A percentile compares a stretch with the other conserved stretches of the same genome.
phyloP scores from a whole-genome alignment of 1,140 invertebrate species.

The Bombus haemorrhoidalis region DNA sequence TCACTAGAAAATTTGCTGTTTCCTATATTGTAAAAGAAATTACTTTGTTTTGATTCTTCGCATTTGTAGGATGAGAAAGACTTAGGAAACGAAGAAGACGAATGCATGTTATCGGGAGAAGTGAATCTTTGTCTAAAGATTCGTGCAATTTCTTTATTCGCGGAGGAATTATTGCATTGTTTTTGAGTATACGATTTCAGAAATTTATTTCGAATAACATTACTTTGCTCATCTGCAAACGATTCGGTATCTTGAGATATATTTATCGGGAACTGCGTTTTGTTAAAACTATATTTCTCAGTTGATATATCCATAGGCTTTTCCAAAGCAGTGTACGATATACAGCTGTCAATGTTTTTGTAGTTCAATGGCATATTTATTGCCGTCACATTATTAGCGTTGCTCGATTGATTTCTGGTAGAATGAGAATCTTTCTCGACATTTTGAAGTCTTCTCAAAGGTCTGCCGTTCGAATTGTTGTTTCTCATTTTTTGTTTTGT shows the following conservation, averaged over 20 bases:
- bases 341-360: neutral
- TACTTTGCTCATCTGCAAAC: too few species aligned
- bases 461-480: neutral
- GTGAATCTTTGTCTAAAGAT: neutral
- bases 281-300: neutral
- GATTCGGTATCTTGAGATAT: too few species aligned
- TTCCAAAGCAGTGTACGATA: fast-evolving
- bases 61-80: neutral
- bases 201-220: too few species aligned
- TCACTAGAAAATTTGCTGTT: fast-evolving
- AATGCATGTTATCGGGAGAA: neutral
- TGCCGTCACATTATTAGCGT: neutral
- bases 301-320: constrained; percentile 2
- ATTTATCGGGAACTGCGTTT: neutral
- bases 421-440: neutral
- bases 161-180: neutral
- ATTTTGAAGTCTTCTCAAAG: too few species aligned
- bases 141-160: neutral
- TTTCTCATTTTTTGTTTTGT: fast-evolving
- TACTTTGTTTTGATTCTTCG: too few species aligned
- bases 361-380: neutral
- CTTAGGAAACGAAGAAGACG: neutral
- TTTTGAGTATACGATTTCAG: neutral
- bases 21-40: neutral
- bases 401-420: neutral